Base-by-base conservation (phyloP, 1,140 invertebrate species). In the Coelopa frigida region DNA sequence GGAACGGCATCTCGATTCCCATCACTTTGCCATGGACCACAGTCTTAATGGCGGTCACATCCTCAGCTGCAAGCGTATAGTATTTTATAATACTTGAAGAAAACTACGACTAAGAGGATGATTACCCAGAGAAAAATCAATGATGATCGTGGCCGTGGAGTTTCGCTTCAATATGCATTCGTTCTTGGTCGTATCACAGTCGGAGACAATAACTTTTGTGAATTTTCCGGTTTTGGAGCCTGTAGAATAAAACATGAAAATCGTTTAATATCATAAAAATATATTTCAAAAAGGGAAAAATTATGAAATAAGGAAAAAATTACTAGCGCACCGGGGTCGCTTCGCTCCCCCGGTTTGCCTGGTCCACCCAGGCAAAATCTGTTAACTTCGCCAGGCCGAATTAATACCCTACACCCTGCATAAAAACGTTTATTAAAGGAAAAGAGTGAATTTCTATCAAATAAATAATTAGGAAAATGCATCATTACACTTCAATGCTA, bases 1-100 rank as follows among this genome's bases (percentile, higher is more conserved):
- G 76, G 59, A 88, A 89, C 20, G 84, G 83, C 46, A 86, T 70
- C 2, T 82, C 78, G 11, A 86, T 58, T 36, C 78, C 79, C 59
- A 78, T 70, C 15, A 89, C 73, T 24, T 86, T 72, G 3, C 85
- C 85, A 68, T 86, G 79, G 0, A 85, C 80, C 3, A 79, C 74
- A 3, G 79, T 77, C 20, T 65, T 75, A 4, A 84, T 59, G 3
- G 50, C 50, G 0, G 51, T 36, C 5, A 58, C 59, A 33, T 47
- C 54, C 48, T 67, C 64, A 27, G 57, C 57, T 52, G 54, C 7
- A 4, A 41, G 50, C 4, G 22, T 36, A 45, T 1, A 33, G 31
- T n/a, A 49, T 24, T 44, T 49, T 21, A 33, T 18, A 29, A 27
- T 17, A 40, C 17, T 41, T 17, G 37, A 10, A 35, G 24, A 38